A percentile compares a stretch with the other conserved stretches of the same genome.
Conservation (phyloP, 2,797 vertebrate species). For the Babyrousa celebensis region DNA sequence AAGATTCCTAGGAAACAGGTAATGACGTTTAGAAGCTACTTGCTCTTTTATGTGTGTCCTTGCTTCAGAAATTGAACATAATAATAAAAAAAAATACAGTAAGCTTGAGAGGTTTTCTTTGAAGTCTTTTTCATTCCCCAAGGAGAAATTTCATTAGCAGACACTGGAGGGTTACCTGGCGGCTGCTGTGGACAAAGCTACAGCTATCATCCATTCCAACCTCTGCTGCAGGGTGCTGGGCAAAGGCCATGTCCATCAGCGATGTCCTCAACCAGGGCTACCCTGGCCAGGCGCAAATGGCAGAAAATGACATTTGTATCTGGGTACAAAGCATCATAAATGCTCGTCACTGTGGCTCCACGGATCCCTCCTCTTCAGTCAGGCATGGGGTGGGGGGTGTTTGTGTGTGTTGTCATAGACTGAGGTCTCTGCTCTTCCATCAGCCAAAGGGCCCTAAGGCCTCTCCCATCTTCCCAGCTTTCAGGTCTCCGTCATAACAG, state of each 20-base stretch:
- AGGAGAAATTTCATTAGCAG: slow-evolving; percentile 56
- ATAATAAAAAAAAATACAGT: slow-evolving; percentile 27
- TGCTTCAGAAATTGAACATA: slow-evolving; percentile 54
- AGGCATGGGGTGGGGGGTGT: fast-evolving
- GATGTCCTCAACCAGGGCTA: not conserved
- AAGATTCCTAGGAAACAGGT: slow-evolving; percentile 27
- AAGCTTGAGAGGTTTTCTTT: slow-evolving; percentile 66
- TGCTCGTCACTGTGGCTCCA: not conserved
- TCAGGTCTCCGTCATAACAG: not conserved
- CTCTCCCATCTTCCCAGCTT: not conserved
- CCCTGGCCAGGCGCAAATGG: slow-evolving; percentile 11
- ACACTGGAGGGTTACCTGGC: not conserved
- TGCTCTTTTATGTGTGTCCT: not conserved
- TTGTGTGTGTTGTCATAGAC: not conserved
- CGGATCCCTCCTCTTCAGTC: not conserved
- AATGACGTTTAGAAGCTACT: slow-evolving; percentile 46
- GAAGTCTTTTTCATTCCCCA: not conserved
- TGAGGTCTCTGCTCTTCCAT: not conserved
- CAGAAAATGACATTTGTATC: slow-evolving; percentile 73
- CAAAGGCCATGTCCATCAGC: not conserved
- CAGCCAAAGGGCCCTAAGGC: not conserved
- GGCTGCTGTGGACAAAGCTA: not conserved
- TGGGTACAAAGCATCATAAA: slow-evolving; percentile 38
- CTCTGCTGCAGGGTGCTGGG: not conserved
- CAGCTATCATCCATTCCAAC: not conserved